Percentiles rank a stretch among this genome's conserved stretches.
Conservation (phyloP, 2,888 invertebrate species). For the Ectemnius cavifrons region DNA sequence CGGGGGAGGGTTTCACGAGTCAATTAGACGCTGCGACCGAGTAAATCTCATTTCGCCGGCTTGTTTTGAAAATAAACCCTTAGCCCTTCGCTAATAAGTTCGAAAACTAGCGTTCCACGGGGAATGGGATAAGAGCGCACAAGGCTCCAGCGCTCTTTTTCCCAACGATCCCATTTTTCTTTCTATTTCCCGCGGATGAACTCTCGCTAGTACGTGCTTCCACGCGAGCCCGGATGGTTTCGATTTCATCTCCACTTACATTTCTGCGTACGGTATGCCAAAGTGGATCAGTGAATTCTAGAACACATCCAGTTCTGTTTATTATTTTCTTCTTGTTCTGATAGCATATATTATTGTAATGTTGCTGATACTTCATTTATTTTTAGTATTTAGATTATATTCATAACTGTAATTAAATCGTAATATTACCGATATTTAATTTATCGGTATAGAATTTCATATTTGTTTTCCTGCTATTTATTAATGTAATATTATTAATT, state of each 20-base stretch:
- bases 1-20: background rate
- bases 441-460: no score
- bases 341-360: no score
- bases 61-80: constrained; percentile 2
- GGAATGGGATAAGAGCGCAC: background rate
- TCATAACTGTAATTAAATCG: no score
- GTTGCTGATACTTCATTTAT: no score
- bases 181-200: background rate
- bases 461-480: no score
- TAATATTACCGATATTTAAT: no score
- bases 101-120: background rate
- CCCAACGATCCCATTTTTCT: background rate
- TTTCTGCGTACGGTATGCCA: no score
- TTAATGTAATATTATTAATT: no score
- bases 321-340: no score
- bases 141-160: background rate
- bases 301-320: background rate
- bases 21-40: background rate
- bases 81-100: background rate
- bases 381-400: no score
- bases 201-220: background rate
- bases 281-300: background rate
- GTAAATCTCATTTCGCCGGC: background rate
- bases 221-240: background rate
- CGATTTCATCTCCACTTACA: no score